phyloP scores from a whole-genome alignment of 2,797 vertebrate species.

The Nannoperca obscura region DNA sequence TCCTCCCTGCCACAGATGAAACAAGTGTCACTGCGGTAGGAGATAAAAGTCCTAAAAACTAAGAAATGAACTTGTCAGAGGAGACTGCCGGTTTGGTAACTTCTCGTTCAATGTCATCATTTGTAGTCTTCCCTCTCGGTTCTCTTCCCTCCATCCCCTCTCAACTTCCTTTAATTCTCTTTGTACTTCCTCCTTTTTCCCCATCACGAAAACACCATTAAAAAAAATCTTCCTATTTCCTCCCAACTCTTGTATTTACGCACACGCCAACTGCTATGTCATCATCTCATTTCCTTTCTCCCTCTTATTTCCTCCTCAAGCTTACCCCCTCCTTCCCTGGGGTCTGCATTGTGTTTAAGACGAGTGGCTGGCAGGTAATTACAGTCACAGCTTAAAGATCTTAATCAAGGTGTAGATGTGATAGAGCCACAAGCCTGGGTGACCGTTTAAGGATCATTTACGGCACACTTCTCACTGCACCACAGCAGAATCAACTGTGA shows the following conservation, averaged over 20 bases:
- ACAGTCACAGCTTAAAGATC: conserved; percentile 65
- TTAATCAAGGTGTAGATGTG: conserved; percentile 69
- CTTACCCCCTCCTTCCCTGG: conserved; percentile 4
- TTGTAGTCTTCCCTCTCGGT: conserved; percentile 7
- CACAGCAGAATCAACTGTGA: conserved; percentile 1
- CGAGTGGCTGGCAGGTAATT: conserved; percentile 69
- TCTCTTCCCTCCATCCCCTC: background rate
- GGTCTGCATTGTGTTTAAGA: conserved; percentile 46
- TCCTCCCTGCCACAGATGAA: conserved; percentile 15
- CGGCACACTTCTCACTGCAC: conserved; percentile 10
- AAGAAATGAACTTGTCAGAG: conserved; percentile 42
- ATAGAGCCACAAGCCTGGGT: conserved; percentile 44
- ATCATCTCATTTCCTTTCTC: conserved; percentile 2
- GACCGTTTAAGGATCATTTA: conserved; percentile 64
- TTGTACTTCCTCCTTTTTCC: conserved; percentile 12
- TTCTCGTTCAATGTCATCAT: conserved; percentile 15
- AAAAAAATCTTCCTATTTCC: background rate
- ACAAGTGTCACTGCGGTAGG: conserved; percentile 10
- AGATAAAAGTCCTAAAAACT: conserved; percentile 36
- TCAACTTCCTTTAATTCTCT: conserved; percentile 18
- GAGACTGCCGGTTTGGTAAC: conserved; percentile 4
- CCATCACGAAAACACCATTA: conserved; percentile 5
- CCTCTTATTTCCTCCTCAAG: background rate
- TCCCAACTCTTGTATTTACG: conserved; percentile 15
- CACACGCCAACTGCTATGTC: conserved; percentile 18